Evolutionary conservation across 2,888 invertebrate genomes (phyloP), one percentile per base, ranked within the genome.

Genomic region (Athalia circularis): DNA sequence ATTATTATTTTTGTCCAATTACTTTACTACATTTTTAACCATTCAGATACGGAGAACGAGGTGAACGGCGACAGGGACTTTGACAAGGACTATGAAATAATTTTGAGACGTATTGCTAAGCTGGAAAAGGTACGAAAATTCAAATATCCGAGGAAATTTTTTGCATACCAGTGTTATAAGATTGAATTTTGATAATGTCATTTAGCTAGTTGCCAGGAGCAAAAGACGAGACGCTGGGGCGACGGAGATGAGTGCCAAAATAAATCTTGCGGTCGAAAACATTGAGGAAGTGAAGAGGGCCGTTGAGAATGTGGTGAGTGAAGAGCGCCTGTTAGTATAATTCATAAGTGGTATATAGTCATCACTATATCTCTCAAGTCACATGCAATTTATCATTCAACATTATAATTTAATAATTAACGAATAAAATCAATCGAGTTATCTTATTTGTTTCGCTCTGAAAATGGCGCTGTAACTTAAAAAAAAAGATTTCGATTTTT

Each of bases 41-140:
- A 29, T 29, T 29, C 80, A 90, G 90, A 89, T 80, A 86, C 87
- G 11, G 89, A 89, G 77, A 90, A 90, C 79, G 89, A 90, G 77
- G 86, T 89, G 29, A 29, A 29, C 59, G 86, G 84, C 64, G 87
- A 89, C 64, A 82, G 78, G 70, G 86, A 86, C 77, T 80, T 84
- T 64, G 87, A 87, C 80, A 84, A 82, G 77, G 87, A 88, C 79
- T 89, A 89, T 77, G 87, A 87, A 75, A 84, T 87, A 59, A 85
- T 90, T 74, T 80, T 90, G 52, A 88, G 84, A 76, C 86, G 90
- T 80, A 85, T 90, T 43, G 86, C 84, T 64, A 90, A 89, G 79
- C 80, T 90, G 48, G 90, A 90, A 82, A 90, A 89, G 85, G 89
- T 89, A 84, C 5, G 65, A 29, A 48, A 57, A 64, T 52, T n/a